Percentiles rank a stretch among this genome's conserved stretches.
Evolutionary conservation across 2,797 vertebrate genomes (phyloP).

Genomic region (Phoxinus dragarum): DNA sequence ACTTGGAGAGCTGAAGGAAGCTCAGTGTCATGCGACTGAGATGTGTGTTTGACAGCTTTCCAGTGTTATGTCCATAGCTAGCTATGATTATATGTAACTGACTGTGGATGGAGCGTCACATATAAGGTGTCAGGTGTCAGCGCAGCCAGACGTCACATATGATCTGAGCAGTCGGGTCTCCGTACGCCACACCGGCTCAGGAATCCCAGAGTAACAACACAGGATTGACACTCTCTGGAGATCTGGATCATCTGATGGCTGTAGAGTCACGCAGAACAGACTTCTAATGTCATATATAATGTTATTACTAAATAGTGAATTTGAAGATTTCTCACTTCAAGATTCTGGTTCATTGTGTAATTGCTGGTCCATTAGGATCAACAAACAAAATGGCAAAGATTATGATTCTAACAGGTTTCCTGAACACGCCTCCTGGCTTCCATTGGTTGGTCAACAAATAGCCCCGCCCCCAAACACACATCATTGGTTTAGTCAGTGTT

Average conservation of each 20-base stretch:
- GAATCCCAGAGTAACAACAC: slow-evolving; percentile 4
- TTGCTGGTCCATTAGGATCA: no score
- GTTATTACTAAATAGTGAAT: background rate
- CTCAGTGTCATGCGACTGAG: background rate
- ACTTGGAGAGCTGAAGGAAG: slow-evolving; percentile 1
- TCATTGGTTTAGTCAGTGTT: background rate
- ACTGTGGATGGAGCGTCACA: slow-evolving; percentile 9
- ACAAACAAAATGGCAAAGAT: background rate
- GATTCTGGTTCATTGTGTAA: background rate
- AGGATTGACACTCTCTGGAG: slow-evolving; percentile 11
- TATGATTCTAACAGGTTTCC: background rate
- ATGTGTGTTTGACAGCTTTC: slow-evolving; percentile 23
- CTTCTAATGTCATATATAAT: background rate
- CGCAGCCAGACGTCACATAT: background rate
- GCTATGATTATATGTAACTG: slow-evolving; percentile 34
- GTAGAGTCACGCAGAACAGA: background rate
- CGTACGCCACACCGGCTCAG: background rate
- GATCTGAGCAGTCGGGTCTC: background rate
- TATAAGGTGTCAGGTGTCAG: slow-evolving; percentile 32
- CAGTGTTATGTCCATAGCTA: slow-evolving; percentile 13
- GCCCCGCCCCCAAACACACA: background rate
- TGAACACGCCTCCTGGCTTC: background rate
- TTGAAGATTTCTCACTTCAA: background rate
- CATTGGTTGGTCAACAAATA: background rate
- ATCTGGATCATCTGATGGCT: background rate